Base-by-base conservation (phyloP, 2,888 invertebrate species). In the Calliscelio sp. region DNA sequence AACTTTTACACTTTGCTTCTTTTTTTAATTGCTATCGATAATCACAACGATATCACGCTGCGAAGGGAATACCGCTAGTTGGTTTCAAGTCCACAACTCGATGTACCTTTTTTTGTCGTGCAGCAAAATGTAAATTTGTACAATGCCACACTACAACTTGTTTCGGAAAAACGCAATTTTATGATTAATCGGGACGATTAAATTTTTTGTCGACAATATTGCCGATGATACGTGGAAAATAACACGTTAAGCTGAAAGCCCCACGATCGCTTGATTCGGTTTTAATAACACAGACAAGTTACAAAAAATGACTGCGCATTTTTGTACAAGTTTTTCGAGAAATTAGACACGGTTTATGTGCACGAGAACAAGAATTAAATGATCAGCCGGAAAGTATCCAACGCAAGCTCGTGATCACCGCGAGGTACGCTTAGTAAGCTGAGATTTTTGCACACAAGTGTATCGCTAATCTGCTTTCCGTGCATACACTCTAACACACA, bases 371-470 rank as follows among this genome's bases (percentile, higher is more conserved):
- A 53, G 46, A 74, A 74, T 65, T 32, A 59, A 83, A 73, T 44
- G 73, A 51, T 77, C 32, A 57, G 71, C 61, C 57, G 22, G 49
- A 63, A 70, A 74, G 44, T n/a, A n/a, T n/a, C 66, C 53, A 53
- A 79, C 55, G 55, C 38, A 57, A 75, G 75, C 70, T 79, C 71
- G 65, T 65, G 71, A 84, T 80, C 84, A 44, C 71, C 70, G 53
- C 65, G 38, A 84, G 83, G 55, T 70, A 83, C 41, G 83, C 75
- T 63, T 68, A 63, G 79, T 68, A 55, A 65, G 59, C 66, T 44
- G 44, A 41, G 63, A 79, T 75, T 84, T 81, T 75, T 70, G 71
- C 75, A 61, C 74, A 66, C 79, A 70, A 46, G 6, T 65, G n/a
- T n/a, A 5, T 20, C n/a, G 61, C 49, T 74, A 81, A 75, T 75